These are phyloP conservation scores for Tuta absoluta DNA, from an alignment of 2,888 invertebrate genomes.

Conservation along the genomic window DNA sequence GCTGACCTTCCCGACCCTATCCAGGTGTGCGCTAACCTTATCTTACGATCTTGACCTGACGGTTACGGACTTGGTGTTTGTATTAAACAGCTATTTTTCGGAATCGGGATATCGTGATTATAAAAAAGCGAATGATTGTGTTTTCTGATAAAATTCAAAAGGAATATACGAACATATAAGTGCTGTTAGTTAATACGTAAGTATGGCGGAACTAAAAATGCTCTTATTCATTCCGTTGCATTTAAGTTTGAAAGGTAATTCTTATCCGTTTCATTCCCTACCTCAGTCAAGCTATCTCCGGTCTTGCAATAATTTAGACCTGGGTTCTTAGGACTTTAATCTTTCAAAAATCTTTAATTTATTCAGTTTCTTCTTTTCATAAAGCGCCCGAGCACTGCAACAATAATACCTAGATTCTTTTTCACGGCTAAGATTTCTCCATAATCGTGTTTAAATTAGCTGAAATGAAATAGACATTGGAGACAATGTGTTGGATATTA, in stretches of 20 bases:
- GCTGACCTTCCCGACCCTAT: neutral
- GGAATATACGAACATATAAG: no score
- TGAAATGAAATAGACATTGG: neutral
- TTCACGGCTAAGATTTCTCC: neutral
- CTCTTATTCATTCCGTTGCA: no score
- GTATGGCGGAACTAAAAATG: no score
- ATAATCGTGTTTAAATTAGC: neutral
- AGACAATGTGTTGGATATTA: slow-evolving; percentile 5
- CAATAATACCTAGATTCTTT: neutral
- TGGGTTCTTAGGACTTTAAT: no score
- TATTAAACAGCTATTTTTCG: neutral
- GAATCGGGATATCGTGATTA: neutral
- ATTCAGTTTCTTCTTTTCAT: no score
- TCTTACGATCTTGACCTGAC: slow-evolving; percentile 34
- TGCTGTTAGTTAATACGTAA: no score
- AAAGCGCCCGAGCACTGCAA: no score
- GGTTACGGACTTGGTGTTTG: slow-evolving; percentile 15
- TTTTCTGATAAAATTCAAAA: neutral
- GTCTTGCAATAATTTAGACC: no score
- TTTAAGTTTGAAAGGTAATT: no score
- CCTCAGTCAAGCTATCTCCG: no score
- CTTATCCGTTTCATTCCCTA: no score
- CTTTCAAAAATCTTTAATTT: no score
- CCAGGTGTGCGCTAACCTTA: slow-evolving; percentile 33
- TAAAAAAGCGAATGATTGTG: neutral